Evolutionary conservation across 92 coral and sea anemone genomes (phyloP), one percentile per base, ranked within the genome.

Genomic region (Plumapathes pennacea): DNA sequence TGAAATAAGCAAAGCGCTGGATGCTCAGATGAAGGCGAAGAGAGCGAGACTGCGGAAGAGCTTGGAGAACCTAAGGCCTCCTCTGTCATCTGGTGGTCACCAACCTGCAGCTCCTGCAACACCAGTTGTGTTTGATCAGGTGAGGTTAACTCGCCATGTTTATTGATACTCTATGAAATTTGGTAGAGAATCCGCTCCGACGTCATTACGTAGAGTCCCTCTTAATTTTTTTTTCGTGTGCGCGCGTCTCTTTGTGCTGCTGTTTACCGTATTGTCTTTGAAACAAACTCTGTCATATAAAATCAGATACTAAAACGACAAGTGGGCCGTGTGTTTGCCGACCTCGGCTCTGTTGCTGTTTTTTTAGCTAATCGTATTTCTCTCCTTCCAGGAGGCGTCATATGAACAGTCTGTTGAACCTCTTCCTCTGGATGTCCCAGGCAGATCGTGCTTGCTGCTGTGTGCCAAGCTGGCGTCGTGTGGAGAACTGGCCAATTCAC

Each of bases 81-180:
- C 53, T 43, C 65, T 61, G 29, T 66, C 89, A 6, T 66, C 89
- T 2, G 72, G 80, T 31, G 86, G 86, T 41, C 85, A 51, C 40
- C 66, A 62, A 50, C 70, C 90, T 32, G 85, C 83, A 7, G 96
- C 99, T 14, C 77, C 65, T 29, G 64, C 40, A 17, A 94, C 99
- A 41, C 99, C 96, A 1, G 70, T 94, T 7, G 65, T 88, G 12
- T 94, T 84, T 55, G 96, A 94, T 31, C 72, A 84, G 88, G 99
- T 94, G 74, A 51, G 70, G 17, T 1, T 12, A 24, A 38, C 2
- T 51, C 11, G 26, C 32, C 18, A 36, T 0, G 36, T 21, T 18
- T 10, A 5, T 31, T 32, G 4, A 2, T 40, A 18, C 25, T 7
- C 2, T 8, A 22, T 10, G 33, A 59, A 8, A 20, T 18, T 8